Base-by-base conservation (phyloP, 2,888 invertebrate genomes). In the Volucella inflata region DNA sequence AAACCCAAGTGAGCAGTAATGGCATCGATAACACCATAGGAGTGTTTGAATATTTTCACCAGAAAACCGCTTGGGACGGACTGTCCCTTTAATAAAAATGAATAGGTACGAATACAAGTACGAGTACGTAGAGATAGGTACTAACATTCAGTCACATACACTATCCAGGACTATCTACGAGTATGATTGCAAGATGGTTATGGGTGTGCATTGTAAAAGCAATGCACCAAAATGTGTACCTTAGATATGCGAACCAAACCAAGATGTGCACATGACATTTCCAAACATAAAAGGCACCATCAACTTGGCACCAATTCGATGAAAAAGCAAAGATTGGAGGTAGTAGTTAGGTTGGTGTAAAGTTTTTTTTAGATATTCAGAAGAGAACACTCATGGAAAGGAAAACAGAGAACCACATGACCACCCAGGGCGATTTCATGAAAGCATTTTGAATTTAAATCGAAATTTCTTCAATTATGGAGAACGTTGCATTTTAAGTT, bases 11-110 rank as follows among this genome's bases (percentile, higher is more conserved):
- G 68, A 70, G 65, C 42, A 65, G 14, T 51, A 60, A 59, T 65
- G 74, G 59, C 46, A 70, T 80, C 36, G 70, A 53, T 64, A 62
- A 74, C 72, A 53, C 62, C 72, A 75, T 70, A 68, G 21, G 59
- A 79, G 65, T 8, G 65, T 48, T 14, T 46, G 64, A 84, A 79
- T 70, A 84, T 79, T 84, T 75, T 53, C 68, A 59, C 65, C 65
- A 67, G 59, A 76, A 53, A 60, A 82, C 65, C 72, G 48, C 48
- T 55, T 70, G 10, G 30, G 16, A 30, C n/a, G 50, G 40, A 16
- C 55, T 50, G 51, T 67, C 60, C 78, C 55, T 67, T 78, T 70
- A 68, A 83, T 83, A 84, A 84, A 84, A 84, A 80, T 59, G 80
- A 84, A 84, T 84, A 79, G 84, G 48, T 74, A 30, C 30, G 30